Conservation (phyloP, 2,797 vertebrate species). For the Gorsachius magnificus region DNA sequence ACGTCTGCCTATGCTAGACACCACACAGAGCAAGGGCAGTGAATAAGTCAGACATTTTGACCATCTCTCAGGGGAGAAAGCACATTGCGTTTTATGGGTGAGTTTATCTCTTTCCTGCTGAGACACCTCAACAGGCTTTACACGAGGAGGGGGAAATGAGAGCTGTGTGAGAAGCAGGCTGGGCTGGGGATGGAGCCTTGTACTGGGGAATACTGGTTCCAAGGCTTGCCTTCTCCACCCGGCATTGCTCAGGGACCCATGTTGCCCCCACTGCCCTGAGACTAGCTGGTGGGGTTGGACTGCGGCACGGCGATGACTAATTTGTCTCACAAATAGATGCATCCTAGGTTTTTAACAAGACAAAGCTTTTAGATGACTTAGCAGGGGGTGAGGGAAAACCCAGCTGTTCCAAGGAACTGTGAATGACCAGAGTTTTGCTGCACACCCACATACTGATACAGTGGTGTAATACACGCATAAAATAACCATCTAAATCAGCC, state of each 20-base stretch:
- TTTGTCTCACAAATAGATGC: background rate
- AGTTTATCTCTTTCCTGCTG: background rate
- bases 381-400: fast-evolving
- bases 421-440: background rate
- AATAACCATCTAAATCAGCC: background rate
- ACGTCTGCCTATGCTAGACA: too few species aligned
- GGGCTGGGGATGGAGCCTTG: background rate
- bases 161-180: background rate
- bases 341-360: background rate
- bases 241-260: background rate
- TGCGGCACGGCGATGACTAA: fast-evolving
- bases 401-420: background rate
- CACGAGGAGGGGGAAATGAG: background rate
- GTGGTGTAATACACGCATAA: background rate
- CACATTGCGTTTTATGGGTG: fast-evolving
- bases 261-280: background rate
- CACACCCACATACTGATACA: background rate
- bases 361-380: background rate
- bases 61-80: background rate
- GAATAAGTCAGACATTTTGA: background rate
- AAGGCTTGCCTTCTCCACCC: background rate
- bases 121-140: background rate
- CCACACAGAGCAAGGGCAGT: too few species aligned
- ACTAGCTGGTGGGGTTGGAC: background rate
- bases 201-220: background rate